phyloP scores from a whole-genome alignment of 1,140 invertebrate genomes.

The Cyclargus thomasi region DNA sequence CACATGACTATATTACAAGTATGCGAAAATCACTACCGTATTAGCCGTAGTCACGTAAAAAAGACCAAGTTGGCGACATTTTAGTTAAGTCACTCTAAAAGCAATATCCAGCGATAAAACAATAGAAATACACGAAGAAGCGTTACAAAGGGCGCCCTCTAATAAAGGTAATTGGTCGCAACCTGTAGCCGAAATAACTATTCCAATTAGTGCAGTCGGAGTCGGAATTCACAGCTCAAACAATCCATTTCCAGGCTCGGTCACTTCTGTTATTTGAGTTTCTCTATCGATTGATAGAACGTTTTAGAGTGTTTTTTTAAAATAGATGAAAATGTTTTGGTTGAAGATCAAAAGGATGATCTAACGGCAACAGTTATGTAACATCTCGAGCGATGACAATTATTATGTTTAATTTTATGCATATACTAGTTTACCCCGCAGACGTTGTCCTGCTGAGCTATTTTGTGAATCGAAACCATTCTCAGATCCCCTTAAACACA shows the following conservation, averaged over 20 bases:
- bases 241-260: slow-evolving; percentile 37
- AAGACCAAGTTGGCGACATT: not conserved
- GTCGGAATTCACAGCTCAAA: slow-evolving; percentile 31
- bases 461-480: too few species aligned
- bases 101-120: slow-evolving; percentile 8
- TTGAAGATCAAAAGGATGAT: too few species aligned
- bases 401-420: not conserved
- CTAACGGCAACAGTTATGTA: not conserved
- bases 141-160: slow-evolving; percentile 40
- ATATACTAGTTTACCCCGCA: too few species aligned
- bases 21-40: too few species aligned
- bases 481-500: too few species aligned
- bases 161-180: slow-evolving; percentile 58
- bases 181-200: slow-evolving; percentile 41
- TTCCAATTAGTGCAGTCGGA: slow-evolving; percentile 45
- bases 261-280: slow-evolving; percentile 32
- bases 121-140: slow-evolving; percentile 9
- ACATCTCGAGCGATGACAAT: not conserved
- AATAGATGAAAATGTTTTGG: not conserved
- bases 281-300: slow-evolving; percentile 23
- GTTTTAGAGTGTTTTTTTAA: not conserved
- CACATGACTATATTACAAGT: too few species aligned
- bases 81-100: not conserved
- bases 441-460: too few species aligned
- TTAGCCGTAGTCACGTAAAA: not conserved